phyloP scores from a whole-genome alignment of 2,797 vertebrate genomes.

The Pelodytes ibericus region DNA sequence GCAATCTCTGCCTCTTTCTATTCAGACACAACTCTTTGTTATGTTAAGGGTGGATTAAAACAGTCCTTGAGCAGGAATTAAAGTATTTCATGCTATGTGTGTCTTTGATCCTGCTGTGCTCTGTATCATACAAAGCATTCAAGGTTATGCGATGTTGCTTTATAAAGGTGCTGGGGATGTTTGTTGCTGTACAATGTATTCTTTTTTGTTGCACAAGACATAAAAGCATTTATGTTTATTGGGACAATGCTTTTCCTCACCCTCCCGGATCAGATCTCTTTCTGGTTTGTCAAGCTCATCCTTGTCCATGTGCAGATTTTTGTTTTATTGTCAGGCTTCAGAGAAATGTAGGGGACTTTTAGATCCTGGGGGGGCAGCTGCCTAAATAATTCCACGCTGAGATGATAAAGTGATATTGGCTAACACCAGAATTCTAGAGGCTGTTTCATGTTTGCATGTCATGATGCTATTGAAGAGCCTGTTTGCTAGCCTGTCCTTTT shows the following conservation, averaged over 20 bases:
- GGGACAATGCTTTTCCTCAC: background rate
- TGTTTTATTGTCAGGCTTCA: conserved; percentile 36
- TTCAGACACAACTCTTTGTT: background rate
- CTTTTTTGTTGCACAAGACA: conserved; percentile 1
- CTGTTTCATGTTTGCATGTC: conserved; percentile 55
- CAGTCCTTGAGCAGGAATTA: background rate
- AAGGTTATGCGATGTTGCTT: background rate
- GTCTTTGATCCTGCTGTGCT: background rate
- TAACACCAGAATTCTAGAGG: conserved; percentile 55
- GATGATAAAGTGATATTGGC: conserved; percentile 56
- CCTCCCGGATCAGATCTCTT: background rate
- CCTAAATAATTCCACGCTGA: conserved; percentile 61
- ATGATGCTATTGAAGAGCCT: conserved; percentile 54
- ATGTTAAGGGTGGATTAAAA: background rate
- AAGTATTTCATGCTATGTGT: background rate
- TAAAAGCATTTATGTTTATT: conserved; percentile 24
- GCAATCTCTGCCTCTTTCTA: background rate
- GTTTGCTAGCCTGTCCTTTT: conserved; percentile 44
- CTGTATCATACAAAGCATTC: background rate
- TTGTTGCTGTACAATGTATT: background rate
- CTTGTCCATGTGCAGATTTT: conserved; percentile 45
- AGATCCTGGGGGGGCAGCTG: conserved; percentile 59
- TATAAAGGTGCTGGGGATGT: background rate
- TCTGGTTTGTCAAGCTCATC: conserved; percentile 42
- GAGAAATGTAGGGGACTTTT: conserved; percentile 54